Conservation (phyloP, 1,140 invertebrate species). For the Sarcophaga bullata region DNA sequence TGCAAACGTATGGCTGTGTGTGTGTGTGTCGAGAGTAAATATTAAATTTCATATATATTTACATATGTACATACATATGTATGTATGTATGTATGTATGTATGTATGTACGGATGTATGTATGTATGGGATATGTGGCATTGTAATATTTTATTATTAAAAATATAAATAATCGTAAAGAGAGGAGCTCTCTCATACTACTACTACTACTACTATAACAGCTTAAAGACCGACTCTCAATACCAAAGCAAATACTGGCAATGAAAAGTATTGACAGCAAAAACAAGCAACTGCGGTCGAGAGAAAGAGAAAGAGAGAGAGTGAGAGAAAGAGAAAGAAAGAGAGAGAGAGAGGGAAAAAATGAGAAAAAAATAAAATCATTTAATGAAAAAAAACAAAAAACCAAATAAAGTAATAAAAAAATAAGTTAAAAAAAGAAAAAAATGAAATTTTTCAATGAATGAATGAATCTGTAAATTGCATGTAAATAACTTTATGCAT, state of each 20-base stretch:
- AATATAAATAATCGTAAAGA: not conserved
- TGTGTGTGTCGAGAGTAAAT: no score
- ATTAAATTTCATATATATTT: no score
- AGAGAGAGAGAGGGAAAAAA: no score
- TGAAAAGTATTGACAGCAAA: no score
- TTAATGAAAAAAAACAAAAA: not conserved
- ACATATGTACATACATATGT: no score
- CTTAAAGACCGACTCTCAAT: no score
- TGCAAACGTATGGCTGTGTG: no score
- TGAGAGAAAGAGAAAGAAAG: no score
- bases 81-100: not conserved
- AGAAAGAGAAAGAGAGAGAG: no score
- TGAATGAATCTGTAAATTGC: constrained; percentile 17
- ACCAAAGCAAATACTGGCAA: no score
- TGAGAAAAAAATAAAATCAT: not conserved
- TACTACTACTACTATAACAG: not conserved
- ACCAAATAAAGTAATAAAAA: not conserved
- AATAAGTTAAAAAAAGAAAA: not conserved
- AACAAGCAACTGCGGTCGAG: no score
- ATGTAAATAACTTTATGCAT: constrained; percentile 13
- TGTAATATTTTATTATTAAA: not conserved
- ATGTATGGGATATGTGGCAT: not conserved
- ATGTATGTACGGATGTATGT: no score
- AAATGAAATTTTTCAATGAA: constrained; percentile 8
- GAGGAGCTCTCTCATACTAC: not conserved